A percentile compares a stretch with the other conserved stretches of the same genome.
Evolutionary conservation across 2,888 invertebrate genomes (phyloP).

Genomic region (Ypsolopha scabrella): DNA sequence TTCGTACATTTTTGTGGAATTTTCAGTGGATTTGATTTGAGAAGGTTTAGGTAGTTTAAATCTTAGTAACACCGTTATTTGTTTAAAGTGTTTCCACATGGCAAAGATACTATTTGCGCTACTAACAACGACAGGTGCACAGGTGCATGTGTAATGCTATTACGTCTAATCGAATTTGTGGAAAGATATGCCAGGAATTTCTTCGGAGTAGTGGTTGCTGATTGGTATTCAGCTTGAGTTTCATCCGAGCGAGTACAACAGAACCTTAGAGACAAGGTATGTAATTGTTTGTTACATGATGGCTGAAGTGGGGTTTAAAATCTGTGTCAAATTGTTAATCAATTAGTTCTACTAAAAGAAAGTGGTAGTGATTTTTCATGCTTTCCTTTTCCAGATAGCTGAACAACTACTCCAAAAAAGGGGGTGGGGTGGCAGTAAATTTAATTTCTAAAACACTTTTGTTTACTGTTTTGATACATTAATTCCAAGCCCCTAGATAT

Average conservation of each 20-base stretch:
- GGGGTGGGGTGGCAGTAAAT: background rate
- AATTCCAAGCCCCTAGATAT: too few species aligned
- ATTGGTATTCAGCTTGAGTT: constrained; percentile 47
- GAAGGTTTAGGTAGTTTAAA: too few species aligned
- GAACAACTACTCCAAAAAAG: constrained; percentile 3
- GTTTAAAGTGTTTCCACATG: too few species aligned
- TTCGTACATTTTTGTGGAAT: too few species aligned
- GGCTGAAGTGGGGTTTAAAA: background rate
- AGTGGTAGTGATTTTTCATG: constrained; percentile 17
- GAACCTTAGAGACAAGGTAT: constrained; percentile 1
- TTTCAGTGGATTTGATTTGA: too few species aligned
- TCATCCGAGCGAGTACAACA: constrained; percentile 10
- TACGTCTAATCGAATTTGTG: constrained; percentile 37
- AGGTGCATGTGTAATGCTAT: background rate
- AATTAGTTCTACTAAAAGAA: constrained; percentile 9
- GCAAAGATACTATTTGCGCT: too few species aligned
- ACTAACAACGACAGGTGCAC: background rate
- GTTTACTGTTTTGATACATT: background rate
- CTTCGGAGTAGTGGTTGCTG: constrained; percentile 24
- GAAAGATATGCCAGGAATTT: constrained; percentile 36
- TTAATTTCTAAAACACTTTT: background rate
- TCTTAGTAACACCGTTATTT: too few species aligned
- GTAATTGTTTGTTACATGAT: background rate
- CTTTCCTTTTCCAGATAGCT: constrained; percentile 21
- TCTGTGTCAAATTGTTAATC: background rate